A percentile compares a stretch with the other conserved stretches of the same genome.
These are phyloP conservation scores for Manacus vitellinus DNA, from an alignment of 2,113 vertebrate species.

Conservation along the genomic window DNA sequence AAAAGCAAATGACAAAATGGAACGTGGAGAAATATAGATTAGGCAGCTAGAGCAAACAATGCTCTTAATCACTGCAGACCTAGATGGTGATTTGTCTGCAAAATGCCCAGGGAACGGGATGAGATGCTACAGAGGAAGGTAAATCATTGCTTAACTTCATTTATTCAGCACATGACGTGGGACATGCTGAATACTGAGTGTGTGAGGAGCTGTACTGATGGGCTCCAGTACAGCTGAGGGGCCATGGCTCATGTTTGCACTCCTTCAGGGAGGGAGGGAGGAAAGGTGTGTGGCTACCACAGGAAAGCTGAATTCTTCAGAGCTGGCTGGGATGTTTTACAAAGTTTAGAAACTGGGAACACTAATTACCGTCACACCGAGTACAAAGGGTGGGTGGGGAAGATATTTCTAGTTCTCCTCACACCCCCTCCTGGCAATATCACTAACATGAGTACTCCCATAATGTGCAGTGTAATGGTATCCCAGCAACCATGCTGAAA, in stretches of 20 bases:
- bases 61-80: background rate
- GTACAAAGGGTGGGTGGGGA: background rate
- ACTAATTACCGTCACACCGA: background rate
- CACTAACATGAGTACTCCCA: background rate
- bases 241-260: accelerated
- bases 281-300: accelerated
- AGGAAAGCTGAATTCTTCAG: background rate
- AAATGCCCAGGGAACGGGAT: background rate
- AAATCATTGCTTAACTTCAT: background rate
- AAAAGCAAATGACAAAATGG: slow-evolving; percentile 25
- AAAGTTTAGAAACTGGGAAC: background rate
- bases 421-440: background rate
- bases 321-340: background rate
- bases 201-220: background rate
- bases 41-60: background rate
- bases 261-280: background rate
- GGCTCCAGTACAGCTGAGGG: background rate
- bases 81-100: background rate
- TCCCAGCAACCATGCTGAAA: background rate
- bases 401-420: slow-evolving; percentile 3
- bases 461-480: background rate
- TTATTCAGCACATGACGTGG: background rate
- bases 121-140: background rate
- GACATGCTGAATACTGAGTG: background rate
- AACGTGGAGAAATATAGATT: background rate